These are phyloP conservation scores for Ctenomys sociabilis DNA, from an alignment of 2,113 vertebrate species.

Conservation along the genomic window DNA sequence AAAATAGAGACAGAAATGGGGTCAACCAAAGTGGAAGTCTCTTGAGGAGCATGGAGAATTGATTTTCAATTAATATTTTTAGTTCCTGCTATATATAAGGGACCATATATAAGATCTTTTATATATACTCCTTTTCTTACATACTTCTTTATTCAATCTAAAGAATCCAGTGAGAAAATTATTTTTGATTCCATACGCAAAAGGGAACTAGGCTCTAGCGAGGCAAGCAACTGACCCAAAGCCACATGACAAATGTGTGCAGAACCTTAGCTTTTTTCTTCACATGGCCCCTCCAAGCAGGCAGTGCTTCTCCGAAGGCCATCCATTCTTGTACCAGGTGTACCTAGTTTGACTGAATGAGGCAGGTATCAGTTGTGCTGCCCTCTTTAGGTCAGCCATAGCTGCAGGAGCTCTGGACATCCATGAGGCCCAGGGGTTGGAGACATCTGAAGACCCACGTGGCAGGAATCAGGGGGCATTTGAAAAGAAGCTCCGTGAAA, in stretches of 20 bases:
- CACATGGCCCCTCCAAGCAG: neutral
- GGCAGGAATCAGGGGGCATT: neutral
- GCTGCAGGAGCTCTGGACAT: neutral
- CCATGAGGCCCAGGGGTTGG: neutral
- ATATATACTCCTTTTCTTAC: neutral
- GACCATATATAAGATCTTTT: constrained; percentile 55
- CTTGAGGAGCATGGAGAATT: neutral
- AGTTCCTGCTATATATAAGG: constrained; percentile 7
- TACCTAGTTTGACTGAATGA: neutral
- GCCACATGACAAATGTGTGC: neutral
- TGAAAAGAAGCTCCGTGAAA: constrained; percentile 29
- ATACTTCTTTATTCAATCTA: constrained; percentile 49
- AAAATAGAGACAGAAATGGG: neutral
- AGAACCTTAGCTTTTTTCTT: constrained; percentile 1
- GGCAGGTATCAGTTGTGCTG: neutral
- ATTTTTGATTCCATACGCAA: constrained; percentile 23
- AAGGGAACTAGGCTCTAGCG: neutral
- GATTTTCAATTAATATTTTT: constrained; percentile 44
- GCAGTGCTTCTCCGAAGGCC: neutral
- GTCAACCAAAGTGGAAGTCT: neutral
- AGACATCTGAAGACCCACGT: constrained; percentile 33
- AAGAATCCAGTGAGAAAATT: constrained; percentile 45
- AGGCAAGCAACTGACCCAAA: neutral
- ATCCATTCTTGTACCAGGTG: neutral
- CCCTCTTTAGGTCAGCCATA: neutral